A percentile compares a stretch with the other conserved stretches of the same genome.
Evolutionary conservation across 2,888 invertebrate genomes (phyloP).

Genomic region (Meliscaeva auricollis): DNA sequence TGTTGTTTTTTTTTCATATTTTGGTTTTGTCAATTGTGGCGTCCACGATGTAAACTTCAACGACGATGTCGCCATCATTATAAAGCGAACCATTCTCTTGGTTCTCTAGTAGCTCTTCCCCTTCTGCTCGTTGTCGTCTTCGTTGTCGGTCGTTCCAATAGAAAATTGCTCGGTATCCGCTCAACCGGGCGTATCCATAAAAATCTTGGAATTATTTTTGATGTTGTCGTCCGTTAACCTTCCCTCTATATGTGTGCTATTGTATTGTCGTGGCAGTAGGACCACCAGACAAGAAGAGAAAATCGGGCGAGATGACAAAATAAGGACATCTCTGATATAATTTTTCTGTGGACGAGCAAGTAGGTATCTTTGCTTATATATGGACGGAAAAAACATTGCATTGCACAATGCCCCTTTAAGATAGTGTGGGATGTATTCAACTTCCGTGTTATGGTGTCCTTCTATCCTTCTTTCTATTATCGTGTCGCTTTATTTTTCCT

Average conservation of each 20-base stretch:
- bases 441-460: conserved; percentile 66
- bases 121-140: neutral
- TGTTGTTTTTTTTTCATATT: conserved; percentile 12
- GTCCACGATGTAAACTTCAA: conserved; percentile 43
- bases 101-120: neutral
- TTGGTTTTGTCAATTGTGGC: conserved; percentile 32
- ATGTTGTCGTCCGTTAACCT: conserved; percentile 68
- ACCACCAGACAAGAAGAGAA: neutral
- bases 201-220: conserved; percentile 71
- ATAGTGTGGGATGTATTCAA: conserved; percentile 72
- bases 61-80: conserved; percentile 44
- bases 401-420: conserved; percentile 56
- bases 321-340: conserved; percentile 73
- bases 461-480: conserved; percentile 51
- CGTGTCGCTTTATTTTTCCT: conserved; percentile 25
- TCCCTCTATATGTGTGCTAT: conserved; percentile 1
- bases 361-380: conserved; percentile 43
- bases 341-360: conserved; percentile 49
- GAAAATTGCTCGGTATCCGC: conserved; percentile 51
- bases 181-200: conserved; percentile 57
- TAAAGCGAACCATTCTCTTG: conserved; percentile 8
- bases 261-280: conserved; percentile 7
- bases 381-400: conserved; percentile 61
- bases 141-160: conserved; percentile 34
- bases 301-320: conserved; percentile 33